Percentiles rank a stretch among this genome's conserved stretches.
phyloP scores from a whole-genome alignment of 2,888 invertebrate species.

The Epsilonema sp. region DNA sequence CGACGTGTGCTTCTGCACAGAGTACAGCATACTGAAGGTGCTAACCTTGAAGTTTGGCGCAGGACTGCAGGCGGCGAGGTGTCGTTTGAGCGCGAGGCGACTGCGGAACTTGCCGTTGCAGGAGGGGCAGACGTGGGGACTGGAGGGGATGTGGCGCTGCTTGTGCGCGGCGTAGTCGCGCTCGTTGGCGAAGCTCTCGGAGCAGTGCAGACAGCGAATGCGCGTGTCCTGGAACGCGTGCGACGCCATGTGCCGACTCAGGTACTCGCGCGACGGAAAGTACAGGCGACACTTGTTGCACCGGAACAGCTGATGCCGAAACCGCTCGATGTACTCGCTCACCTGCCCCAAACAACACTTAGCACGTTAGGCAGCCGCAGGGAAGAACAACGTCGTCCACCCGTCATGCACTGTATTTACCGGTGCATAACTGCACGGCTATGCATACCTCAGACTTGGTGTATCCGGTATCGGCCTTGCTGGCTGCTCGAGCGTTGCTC shows the following conservation, averaged over 20 bases:
- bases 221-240: slow-evolving; percentile 13
- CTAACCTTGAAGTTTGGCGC: no score
- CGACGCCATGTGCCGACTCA: slow-evolving; percentile 21
- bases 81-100: not conserved
- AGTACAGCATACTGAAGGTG: no score
- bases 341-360: no score
- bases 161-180: not conserved
- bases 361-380: no score
- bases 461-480: no score
- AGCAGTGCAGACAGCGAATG: not conserved
- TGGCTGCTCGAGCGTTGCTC: no score
- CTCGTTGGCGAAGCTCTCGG: slow-evolving; percentile 3
- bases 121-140: not conserved
- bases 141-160: not conserved
- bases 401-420: no score
- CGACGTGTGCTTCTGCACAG: no score
- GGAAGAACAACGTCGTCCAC: no score
- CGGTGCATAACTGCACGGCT: no score
- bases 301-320: slow-evolving; percentile 16
- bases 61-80: not conserved
- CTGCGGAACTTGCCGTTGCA: slow-evolving; percentile 4
- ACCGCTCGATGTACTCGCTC: no score
- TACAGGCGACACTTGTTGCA: slow-evolving; percentile 22
- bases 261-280: slow-evolving; percentile 21
- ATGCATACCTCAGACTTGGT: no score